Base-by-base conservation (phyloP, 2,888 invertebrate genomes). In the Nomada fabriciana region DNA sequence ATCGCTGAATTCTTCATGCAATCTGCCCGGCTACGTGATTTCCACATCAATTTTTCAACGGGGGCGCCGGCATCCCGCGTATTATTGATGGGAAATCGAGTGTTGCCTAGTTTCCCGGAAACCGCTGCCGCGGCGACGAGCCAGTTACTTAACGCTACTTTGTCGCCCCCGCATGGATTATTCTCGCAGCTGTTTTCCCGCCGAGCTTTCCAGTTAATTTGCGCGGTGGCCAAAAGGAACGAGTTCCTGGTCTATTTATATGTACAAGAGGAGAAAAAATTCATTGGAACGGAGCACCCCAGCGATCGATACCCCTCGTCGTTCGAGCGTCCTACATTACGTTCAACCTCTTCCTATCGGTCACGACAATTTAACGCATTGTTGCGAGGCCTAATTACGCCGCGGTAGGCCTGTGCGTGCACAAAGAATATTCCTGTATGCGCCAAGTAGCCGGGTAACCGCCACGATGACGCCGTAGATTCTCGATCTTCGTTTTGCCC, bases 401-500 rank as follows among this genome's bases (percentile, higher is more conserved):
- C 43, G 2, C 18, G 25, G 43, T 3, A 1, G 13, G 4, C 25
- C 0, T 2, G 11, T 20, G 23, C 23, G 15, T 15, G 11, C 42
- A 13, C 13, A 47, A 4, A 18, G 13, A 2, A n/a, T 13, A 50
- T n/a, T 52, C 20, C 18, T 15, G 42, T n/a, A 25, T 3, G 13
- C 15, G 47, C 15, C 47, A 3, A 25, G 25, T 25, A 25, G 2
- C 25, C 25, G 47, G 42, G 57, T 10, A 36, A 0, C 25, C 15
- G 52, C 25, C 23, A 50, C 52, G 47, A 52, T 18, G 55, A 43
- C 29, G 23, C 43, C 3, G n/a, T 63, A n/a, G 50, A 72, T 65
- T 60, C 60, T 79, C 69, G 76, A 86, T 72, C 64, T 73, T 74
- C 71, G 73, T 86, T 81, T 79, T 50, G 64, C 11, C 52, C 18